A percentile compares a stretch with the other conserved stretches of the same genome.
Conservation (phyloP, 2,888 invertebrate genomes). For the Nomada goodeniana region DNA sequence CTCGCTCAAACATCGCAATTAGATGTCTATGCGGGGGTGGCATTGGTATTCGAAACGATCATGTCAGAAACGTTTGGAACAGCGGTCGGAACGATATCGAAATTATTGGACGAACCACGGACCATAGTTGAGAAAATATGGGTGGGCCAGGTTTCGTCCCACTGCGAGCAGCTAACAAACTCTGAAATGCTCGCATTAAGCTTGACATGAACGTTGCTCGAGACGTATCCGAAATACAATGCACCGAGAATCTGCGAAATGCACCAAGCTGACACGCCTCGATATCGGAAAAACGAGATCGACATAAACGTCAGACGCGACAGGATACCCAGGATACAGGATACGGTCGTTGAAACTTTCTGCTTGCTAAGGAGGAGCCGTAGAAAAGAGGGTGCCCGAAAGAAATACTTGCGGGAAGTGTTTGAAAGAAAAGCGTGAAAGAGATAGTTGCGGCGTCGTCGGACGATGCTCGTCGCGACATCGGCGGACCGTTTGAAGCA, state of each 20-base stretch:
- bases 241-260: slow-evolving; percentile 37
- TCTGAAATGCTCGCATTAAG: slow-evolving; percentile 34
- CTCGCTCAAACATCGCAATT: not conserved
- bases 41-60: not conserved
- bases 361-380: not conserved
- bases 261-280: slow-evolving; percentile 37
- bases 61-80: slow-evolving; percentile 46
- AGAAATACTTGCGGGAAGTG: not conserved
- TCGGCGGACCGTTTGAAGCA: not conserved
- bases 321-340: too few species aligned
- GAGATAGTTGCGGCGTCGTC: not conserved
- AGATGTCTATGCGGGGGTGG: not conserved
- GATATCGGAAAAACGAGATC: slow-evolving; percentile 20
- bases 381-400: not conserved
- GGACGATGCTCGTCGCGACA: not conserved
- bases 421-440: not conserved
- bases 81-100: slow-evolving; percentile 38
- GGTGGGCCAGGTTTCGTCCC: not conserved
- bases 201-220: slow-evolving; percentile 45
- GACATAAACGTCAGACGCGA: slow-evolving; percentile 24
- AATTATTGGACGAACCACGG: slow-evolving; percentile 40
- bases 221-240: slow-evolving; percentile 51
- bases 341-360: not conserved
- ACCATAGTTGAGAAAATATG: slow-evolving; percentile 45
- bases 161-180: slow-evolving; percentile 31